Conservation (phyloP, 2,113 vertebrate species). For the Callopanchax toddi region DNA sequence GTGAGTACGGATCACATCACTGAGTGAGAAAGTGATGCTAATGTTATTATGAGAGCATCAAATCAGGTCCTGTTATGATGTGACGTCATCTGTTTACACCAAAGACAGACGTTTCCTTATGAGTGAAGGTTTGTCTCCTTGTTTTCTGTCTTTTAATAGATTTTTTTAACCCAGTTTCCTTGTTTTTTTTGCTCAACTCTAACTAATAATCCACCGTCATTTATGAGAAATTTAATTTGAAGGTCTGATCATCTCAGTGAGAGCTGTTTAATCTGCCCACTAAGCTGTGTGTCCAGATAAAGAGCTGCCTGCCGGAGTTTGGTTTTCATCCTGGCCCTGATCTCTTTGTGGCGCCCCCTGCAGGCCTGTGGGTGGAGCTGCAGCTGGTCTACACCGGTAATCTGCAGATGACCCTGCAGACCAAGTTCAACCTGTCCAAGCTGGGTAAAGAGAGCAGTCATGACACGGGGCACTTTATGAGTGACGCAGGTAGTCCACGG, state of each 20-base stretch:
- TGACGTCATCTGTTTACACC: too few relatives aligned
- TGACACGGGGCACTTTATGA: constrained; percentile 48
- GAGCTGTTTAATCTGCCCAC: constrained; percentile 58
- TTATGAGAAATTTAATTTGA: constrained; percentile 57
- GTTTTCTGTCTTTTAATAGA: constrained; percentile 14
- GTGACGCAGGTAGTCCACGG: constrained; percentile 70
- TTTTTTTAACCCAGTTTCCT: too few relatives aligned
- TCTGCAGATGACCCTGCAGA: constrained; percentile 90
- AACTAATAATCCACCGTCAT: constrained; percentile 44
- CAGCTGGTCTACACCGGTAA: constrained; percentile 86
- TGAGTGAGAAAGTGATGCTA: too few relatives aligned
- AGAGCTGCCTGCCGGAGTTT: not conserved
- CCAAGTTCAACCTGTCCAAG: constrained; percentile 89
- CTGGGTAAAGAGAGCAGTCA: constrained; percentile 84
- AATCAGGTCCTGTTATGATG: constrained; percentile 53
- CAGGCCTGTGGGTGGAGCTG: constrained; percentile 89
- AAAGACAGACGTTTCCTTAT: too few relatives aligned
- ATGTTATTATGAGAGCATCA: constrained; percentile 35
- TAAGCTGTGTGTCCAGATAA: constrained; percentile 42
- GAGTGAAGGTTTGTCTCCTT: constrained; percentile 14
- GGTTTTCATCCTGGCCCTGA: constrained; percentile 29
- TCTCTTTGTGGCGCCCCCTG: constrained; percentile 22
- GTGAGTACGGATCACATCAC: constrained; percentile 53
- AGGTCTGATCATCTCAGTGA: constrained; percentile 46
- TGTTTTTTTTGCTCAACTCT: not conserved